Evolutionary conservation across 2,888 invertebrate species (phyloP).

Genomic region (Nomada fucata): DNA sequence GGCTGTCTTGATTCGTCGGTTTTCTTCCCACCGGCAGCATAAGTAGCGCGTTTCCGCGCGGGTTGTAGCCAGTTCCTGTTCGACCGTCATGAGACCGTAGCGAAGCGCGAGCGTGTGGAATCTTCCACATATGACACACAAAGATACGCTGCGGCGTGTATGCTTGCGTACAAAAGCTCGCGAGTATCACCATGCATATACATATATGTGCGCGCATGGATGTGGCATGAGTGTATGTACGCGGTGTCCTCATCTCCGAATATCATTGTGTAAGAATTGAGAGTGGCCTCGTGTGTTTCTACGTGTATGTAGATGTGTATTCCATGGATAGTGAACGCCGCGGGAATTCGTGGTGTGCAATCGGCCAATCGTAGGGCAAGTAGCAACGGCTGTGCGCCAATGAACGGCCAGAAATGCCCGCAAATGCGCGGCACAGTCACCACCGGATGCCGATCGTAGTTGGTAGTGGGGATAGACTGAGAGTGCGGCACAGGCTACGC

Average conservation of each 20-base stretch:
- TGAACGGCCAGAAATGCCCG: constrained; percentile 56
- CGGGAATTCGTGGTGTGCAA: constrained; percentile 62
- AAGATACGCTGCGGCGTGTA: constrained; percentile 5
- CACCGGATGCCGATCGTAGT: constrained; percentile 67
- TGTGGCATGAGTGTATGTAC: constrained; percentile 14
- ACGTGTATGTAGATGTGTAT: constrained; percentile 34
- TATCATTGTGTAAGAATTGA: constrained; percentile 33
- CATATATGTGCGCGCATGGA: background rate
- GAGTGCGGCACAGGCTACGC: constrained; percentile 80
- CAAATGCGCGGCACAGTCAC: constrained; percentile 75
- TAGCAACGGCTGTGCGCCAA: constrained; percentile 66
- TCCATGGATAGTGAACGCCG: constrained; percentile 61
- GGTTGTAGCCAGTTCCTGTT: constrained; percentile 77
- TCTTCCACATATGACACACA: constrained; percentile 33
- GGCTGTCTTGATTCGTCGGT: constrained; percentile 57
- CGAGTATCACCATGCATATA: background rate
- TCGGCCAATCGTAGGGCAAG: constrained; percentile 61
- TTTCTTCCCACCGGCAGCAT: constrained; percentile 76
- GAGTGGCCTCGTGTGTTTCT: constrained; percentile 50
- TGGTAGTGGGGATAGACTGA: constrained; percentile 75
- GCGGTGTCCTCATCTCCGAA: constrained; percentile 35
- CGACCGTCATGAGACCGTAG: constrained; percentile 72
- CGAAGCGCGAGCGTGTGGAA: constrained; percentile 57
- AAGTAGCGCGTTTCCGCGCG: constrained; percentile 80
- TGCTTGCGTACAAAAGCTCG: background rate